Percentiles rank a stretch among this genome's conserved stretches.
Conservation (phyloP, 2,888 invertebrate genomes). For the Standfussiana lucernea region DNA sequence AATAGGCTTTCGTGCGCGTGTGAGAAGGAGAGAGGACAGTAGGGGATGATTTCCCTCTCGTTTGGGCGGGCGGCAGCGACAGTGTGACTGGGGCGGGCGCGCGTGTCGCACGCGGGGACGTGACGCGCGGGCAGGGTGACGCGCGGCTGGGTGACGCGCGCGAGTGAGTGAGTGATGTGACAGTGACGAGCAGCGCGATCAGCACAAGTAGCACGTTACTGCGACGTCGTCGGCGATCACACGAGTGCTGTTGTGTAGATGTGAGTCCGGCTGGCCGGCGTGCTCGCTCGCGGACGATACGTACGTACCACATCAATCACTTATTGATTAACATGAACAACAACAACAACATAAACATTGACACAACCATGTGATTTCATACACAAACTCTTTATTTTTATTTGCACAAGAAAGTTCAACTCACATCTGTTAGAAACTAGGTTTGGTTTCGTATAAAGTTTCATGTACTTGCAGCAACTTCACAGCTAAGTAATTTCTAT, state of each 20-base stretch:
- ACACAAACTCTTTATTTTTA: not conserved
- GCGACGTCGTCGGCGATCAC: fast-evolving
- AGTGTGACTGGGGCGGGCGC: conserved; percentile 78
- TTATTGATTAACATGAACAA: conserved; percentile 39
- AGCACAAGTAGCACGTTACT: not conserved
- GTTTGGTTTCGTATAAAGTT: conserved; percentile 37
- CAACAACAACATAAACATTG: conserved; percentile 26
- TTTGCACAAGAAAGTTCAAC: not conserved
- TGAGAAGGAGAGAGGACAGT: conserved; percentile 68
- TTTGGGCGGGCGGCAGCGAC: conserved; percentile 79
- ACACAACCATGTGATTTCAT: not conserved
- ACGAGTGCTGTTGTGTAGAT: conserved; percentile 15
- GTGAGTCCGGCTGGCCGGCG: conserved; percentile 14
- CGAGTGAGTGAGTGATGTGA: conserved; percentile 52
- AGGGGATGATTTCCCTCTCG: conserved; percentile 88
- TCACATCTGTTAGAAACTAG: not conserved
- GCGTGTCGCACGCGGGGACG: conserved; percentile 63
- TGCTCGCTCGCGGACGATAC: not conserved
- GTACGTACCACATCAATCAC: conserved; percentile 25
- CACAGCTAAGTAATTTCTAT: not conserved
- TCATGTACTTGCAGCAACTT: conserved; percentile 1
- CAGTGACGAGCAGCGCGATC: conserved; percentile 23
- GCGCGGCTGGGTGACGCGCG: conserved; percentile 46
- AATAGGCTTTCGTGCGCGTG: conserved; percentile 63
- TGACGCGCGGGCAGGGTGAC: conserved; percentile 35